Evolutionary conservation across 2,797 vertebrate species (phyloP).

Genomic region (Sebastes oblongus): DNA sequence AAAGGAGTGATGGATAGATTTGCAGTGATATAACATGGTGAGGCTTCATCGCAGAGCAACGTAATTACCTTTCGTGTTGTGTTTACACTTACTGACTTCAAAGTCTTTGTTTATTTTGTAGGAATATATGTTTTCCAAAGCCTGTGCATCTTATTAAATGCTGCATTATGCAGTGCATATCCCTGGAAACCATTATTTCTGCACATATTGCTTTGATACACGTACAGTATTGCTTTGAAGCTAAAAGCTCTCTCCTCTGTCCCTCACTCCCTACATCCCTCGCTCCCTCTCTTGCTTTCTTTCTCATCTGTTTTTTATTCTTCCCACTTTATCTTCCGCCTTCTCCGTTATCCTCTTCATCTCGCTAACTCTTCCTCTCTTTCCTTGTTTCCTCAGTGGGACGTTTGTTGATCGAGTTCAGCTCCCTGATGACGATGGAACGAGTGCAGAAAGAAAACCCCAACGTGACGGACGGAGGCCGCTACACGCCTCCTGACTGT

Average conservation of each 20-base stretch:
- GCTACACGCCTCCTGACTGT: constrained; percentile 92
- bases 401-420: constrained; percentile 97
- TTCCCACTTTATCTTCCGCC: background rate
- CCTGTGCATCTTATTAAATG: constrained; percentile 58
- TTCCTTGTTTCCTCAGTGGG: constrained; percentile 84
- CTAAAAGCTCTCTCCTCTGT: constrained; percentile 33
- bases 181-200: constrained; percentile 61
- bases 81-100: constrained; percentile 56
- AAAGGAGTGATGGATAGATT: constrained; percentile 42
- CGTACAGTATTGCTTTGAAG: constrained; percentile 57
- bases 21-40: constrained; percentile 20
- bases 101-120: constrained; percentile 64
- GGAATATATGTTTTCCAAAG: constrained; percentile 45
- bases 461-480: constrained; percentile 92
- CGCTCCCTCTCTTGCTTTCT: constrained; percentile 2
- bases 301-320: background rate
- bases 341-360: constrained; percentile 22
- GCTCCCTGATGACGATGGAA: constrained; percentile 97
- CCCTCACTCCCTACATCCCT: constrained; percentile 26
- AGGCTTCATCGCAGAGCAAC: constrained; percentile 28
- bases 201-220: constrained; percentile 54
- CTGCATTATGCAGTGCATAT: constrained; percentile 47
- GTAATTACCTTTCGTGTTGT: constrained; percentile 56
- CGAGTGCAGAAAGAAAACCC: constrained; percentile 96
- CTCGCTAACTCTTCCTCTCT: constrained; percentile 17